Base-by-base conservation (phyloP, 2,797 vertebrate genomes). In the Xenopus petersii region DNA sequence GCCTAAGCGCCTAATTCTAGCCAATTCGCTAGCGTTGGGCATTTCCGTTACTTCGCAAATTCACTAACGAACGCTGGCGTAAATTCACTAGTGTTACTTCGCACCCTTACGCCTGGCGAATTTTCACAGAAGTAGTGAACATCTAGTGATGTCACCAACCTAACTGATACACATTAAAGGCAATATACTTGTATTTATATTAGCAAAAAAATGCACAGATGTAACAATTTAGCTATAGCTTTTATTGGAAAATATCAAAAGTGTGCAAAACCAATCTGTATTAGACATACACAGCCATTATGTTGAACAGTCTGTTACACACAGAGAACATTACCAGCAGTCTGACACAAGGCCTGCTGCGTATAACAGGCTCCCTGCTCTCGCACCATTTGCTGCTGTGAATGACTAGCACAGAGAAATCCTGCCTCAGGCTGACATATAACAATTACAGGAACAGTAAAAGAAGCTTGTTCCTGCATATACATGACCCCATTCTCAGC, bases 381-480 rank as follows among this genome's bases (percentile, higher is more conserved):
- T 17, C 8, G 12, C 12, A 47, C 16, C 51, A 67, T 67, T 60
- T 17, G 12, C 26, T 58, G 16, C 49, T 67, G 51, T 58, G 51
- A 69, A 21, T 26, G 49, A 26, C 66, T 9, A 68, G 15, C 51
- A 68, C 66, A 16, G 64, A 30, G 26, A n/a, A 7, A 58, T 12
- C 67, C 26, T 42, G 68, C 68, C 68, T 26, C 55, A 59, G 68
- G 68, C 68, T 70, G 68, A 70, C 68, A 70, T 33, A 70, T 60
- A 70, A 60, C 56, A 70, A 70, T 70, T 70, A 70, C 36, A 60
- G 11, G 30, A 60, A 58, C 58, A 70, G 68, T 33, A 17, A 36
- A 12, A 70, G n/a, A 42, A 58, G 54, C 33, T 36, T 36, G 51
- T 69, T 36, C 30, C 10, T 58, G 58, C 17, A 16, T 26, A 60